Evolutionary conservation across 2,888 invertebrate genomes (phyloP), one percentile per base, ranked within the genome.

Genomic region (Osmoderma eremita): DNA sequence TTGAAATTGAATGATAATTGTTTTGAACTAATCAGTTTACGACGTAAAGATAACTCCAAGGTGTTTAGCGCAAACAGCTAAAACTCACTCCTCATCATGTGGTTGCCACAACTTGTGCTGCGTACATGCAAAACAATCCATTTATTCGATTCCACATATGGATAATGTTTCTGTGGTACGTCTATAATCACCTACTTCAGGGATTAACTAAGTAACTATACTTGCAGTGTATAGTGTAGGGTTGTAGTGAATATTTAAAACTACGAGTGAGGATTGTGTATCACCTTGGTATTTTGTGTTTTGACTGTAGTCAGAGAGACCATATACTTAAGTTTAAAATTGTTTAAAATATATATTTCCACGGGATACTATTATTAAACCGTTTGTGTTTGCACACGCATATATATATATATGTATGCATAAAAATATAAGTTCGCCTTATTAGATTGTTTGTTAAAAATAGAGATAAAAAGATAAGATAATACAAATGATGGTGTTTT

Each of bases 21-120:
- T 45, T 61, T 45, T 18, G 17, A 61, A 61, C 58, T 48, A 45
- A 61, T 61, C 45, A 61, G 41, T 56, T 10, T n/a, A n/a, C n/a
- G 30, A 30, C 10, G 30, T 30, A 30, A 3, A 30, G 30, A 30
- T 30, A 30, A 30, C 1, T 4, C 30, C 1, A 30, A 30, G 30
- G 30, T 6, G 30, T 30, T 30, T 5, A 24, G 17, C 18, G 24
- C 24, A 56, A 10, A 20, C 39, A 1, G 8, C 18, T 15, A 36
- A 12, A 61, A 30, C 15, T 48, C 45, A 61, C 45, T 61, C 15
- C 36, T 61, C 58, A 48, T 17, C 30, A 61, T 61, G 58, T 45
- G 45, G 48, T 61, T 17, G 30, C 17, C 45, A 18, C 15, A 41
- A 39, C 30, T 22, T 56, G 56, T 41, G 42, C 6, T 41, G 41